A percentile compares a stretch with the other conserved stretches of the same genome.
phyloP scores from a whole-genome alignment of 2,113 vertebrate species.

The Eptesicus fuscus region DNA sequence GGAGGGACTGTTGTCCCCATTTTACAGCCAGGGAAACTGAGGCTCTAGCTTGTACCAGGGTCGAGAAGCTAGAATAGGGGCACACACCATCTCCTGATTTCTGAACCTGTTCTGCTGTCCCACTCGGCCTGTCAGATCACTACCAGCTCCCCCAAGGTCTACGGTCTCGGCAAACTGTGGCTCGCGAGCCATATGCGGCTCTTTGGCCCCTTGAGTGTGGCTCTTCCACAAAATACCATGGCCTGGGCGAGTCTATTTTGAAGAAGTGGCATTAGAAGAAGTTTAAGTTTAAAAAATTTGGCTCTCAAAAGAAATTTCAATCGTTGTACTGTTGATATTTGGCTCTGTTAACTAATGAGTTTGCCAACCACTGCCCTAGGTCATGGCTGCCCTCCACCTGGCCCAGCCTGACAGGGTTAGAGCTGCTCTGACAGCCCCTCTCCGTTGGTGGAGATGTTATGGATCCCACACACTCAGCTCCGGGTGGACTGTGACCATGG shows the following conservation, averaged over 20 bases:
- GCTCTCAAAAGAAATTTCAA: too few species aligned
- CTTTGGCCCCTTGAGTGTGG: too few species aligned
- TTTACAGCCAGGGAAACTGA: not conserved
- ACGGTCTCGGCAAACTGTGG: too few species aligned
- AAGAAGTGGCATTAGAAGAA: too few species aligned
- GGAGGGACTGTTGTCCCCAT: not conserved
- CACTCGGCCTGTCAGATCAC: accelerated
- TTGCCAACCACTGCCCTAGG: too few species aligned
- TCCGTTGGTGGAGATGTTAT: not conserved
- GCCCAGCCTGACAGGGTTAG: not conserved
- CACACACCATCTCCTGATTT: not conserved
- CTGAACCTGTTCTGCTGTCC: not conserved
- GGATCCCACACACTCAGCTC: not conserved
- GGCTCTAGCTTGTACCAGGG: not conserved
- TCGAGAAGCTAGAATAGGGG: not conserved
- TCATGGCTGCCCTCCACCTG: not conserved
- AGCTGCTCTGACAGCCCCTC: not conserved
- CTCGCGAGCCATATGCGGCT: too few species aligned
- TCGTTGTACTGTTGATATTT: too few species aligned
- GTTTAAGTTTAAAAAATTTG: too few species aligned
- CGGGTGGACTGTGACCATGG: accelerated
- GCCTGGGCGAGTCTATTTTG: too few species aligned
- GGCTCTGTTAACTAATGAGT: too few species aligned
- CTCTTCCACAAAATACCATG: too few species aligned
- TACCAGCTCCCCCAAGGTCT: not conserved